These are phyloP conservation scores for Pseudoatta argentina DNA, from an alignment of 1,140 invertebrate species.

Conservation along the genomic window DNA sequence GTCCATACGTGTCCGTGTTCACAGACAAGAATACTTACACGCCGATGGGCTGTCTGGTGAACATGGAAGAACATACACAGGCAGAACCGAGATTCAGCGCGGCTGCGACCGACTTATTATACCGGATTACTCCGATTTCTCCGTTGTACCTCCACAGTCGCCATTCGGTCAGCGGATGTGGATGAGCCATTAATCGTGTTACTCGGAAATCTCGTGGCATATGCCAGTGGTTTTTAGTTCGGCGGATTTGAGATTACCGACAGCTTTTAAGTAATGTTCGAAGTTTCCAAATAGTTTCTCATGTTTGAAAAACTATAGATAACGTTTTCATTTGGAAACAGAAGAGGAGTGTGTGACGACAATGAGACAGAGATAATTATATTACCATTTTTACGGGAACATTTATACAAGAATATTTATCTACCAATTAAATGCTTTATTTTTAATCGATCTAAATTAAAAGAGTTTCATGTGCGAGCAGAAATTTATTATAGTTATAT, in stretches of 20 bases:
- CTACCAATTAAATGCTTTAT: not conserved
- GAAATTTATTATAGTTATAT: not conserved
- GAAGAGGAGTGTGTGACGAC: not conserved
- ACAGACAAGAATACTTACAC: slow-evolving; percentile 12
- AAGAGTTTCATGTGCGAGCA: not conserved
- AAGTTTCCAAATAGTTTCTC: not conserved
- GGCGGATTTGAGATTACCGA: slow-evolving; percentile 35
- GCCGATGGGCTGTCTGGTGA: slow-evolving; percentile 19
- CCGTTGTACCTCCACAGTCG: slow-evolving; percentile 50
- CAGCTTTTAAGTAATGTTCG: not conserved
- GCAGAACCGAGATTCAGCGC: slow-evolving; percentile 29
- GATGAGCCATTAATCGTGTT: slow-evolving; percentile 74
- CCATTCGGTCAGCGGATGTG: slow-evolving; percentile 62
- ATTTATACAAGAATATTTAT: not conserved
- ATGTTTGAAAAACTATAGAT: not conserved
- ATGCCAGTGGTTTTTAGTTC: slow-evolving; percentile 26
- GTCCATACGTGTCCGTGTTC: slow-evolving; percentile 42
- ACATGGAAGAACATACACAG: not conserved
- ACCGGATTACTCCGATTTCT: slow-evolving; percentile 72
- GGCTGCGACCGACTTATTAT: slow-evolving; percentile 51
- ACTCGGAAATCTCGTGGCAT: slow-evolving; percentile 29
- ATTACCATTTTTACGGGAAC: not conserved
- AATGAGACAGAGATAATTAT: not conserved
- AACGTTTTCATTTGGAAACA: not conserved
- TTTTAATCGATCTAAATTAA: not conserved